phyloP scores from a whole-genome alignment of 37 sponge, comb jelly and placozoan genomes.

The Geodia barretti region DNA sequence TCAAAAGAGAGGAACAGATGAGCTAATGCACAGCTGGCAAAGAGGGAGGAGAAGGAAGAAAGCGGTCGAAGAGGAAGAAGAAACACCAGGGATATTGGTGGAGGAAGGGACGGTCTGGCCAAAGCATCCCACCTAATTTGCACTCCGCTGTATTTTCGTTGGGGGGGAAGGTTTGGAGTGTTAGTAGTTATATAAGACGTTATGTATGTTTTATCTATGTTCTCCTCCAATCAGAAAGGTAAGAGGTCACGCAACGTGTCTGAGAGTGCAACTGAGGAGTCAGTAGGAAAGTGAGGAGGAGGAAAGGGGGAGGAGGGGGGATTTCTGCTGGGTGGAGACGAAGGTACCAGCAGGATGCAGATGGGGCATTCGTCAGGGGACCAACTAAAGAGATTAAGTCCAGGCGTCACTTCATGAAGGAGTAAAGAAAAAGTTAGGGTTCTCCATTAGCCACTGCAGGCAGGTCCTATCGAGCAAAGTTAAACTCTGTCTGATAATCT shows the following conservation, averaged over 20 bases:
- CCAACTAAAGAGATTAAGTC: slow-evolving; percentile 73
- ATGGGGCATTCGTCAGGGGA: slow-evolving; percentile 71
- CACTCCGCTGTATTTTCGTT: no score
- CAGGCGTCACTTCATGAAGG: slow-evolving; percentile 42
- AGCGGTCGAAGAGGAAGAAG: slow-evolving; percentile 42
- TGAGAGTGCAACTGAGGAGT: not conserved
- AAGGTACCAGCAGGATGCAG: slow-evolving; percentile 41
- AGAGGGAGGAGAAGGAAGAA: slow-evolving; percentile 26
- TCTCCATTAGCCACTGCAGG: no score
- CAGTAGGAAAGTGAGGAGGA: slow-evolving; percentile 5
- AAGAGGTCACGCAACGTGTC: not conserved
- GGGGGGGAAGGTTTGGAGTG: no score
- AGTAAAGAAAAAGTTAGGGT: no score
- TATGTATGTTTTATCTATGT: no score
- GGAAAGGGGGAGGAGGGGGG: slow-evolving; percentile 32
- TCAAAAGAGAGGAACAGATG: slow-evolving; percentile 41
- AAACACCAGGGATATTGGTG: slow-evolving; percentile 23
- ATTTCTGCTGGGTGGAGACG: slow-evolving; percentile 60
- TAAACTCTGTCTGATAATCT: no score
- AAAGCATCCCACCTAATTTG: not conserved
- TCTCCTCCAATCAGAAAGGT: not conserved
- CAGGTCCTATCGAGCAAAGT: no score
- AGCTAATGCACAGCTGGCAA: slow-evolving; percentile 29
- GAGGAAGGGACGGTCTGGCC: slow-evolving; percentile 10
- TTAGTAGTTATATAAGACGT: no score